phyloP scores from a whole-genome alignment of 2,113 vertebrate genomes.

The Scytalopus superciliaris region DNA sequence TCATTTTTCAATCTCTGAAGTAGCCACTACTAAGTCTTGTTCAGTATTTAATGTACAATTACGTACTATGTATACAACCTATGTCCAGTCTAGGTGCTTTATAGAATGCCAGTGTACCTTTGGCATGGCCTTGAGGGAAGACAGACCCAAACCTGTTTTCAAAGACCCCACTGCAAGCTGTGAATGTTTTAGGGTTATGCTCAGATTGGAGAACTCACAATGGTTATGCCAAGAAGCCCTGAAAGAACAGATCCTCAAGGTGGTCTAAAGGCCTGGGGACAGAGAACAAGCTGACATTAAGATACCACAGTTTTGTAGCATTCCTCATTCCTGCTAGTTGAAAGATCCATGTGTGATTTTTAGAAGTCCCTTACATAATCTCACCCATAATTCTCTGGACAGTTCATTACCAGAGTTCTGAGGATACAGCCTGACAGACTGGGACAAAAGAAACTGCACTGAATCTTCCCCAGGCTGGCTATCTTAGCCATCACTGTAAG shows the following conservation, averaged over 20 bases:
- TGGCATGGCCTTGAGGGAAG: not conserved
- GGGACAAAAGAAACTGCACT: not conserved
- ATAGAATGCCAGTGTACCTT: not conserved
- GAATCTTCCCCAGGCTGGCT: not conserved
- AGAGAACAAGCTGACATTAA: not conserved
- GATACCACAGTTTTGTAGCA: not conserved
- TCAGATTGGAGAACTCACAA: not conserved
- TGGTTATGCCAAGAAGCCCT: not conserved
- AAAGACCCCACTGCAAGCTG: not conserved
- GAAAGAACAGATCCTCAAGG: not conserved
- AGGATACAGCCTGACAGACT: not conserved
- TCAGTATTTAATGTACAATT: not conserved
- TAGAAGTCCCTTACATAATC: not conserved
- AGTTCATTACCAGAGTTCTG: not conserved
- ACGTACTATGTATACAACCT: no score
- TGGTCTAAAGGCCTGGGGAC: not conserved
- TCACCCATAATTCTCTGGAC: not conserved
- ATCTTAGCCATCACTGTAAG: not conserved
- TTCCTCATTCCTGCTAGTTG: not conserved
- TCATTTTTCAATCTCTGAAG: not conserved
- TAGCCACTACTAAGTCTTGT: not conserved
- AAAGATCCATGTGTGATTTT: not conserved
- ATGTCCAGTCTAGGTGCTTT: not conserved
- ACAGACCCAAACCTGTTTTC: not conserved
- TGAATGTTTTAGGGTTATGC: not conserved